Evolutionary conservation across 2,888 invertebrate species (phyloP), one percentile per base, ranked within the genome.

Genomic region (Mycalesis mineus): DNA sequence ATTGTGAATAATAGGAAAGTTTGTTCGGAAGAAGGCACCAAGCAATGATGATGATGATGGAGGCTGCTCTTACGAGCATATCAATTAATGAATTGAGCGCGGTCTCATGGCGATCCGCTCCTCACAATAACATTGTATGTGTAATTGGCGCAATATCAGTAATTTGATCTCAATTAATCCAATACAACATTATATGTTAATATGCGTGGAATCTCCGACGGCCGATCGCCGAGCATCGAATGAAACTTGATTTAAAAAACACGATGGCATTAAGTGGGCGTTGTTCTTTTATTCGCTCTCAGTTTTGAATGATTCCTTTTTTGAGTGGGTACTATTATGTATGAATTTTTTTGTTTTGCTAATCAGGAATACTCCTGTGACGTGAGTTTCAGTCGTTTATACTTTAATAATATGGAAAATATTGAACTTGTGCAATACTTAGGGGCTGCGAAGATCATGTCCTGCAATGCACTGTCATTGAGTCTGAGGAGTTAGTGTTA

Each of bases 171-270:
- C 57, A 57, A 60, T 60, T 60, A 60, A 57, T 45, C 49, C 42
- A 52, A 50, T 49, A 56, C 33, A 55, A 55, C 56, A 60, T 54
- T 52, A 52, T 52, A 52, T 53, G 60, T 60, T 60, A 60, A 60
- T 60, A 60, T 54, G 60, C 57, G 54, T 54, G 57, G 54, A 60
- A 60, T 54, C 57, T 49, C 13, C 42, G 42, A n/a, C 22, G 13
- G 17, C n/a, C 42, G 42, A 41, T 52, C 42, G 52, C 42, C 17
- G 33, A 15, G 17, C 42, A 17, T 33, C 28, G 33, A 45, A 47
- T 11, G 15, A 31, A 45, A 31, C 45, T 14, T 13, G 48, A 48
- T 33, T 37, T 37, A 8, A 28, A 47, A 36, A 22, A 22, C 22
- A 37, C 22, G 37, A 37, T 22, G 17, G 17, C 17, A 22, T 37